A percentile compares a stretch with the other conserved stretches of the same genome.
Evolutionary conservation across 1,140 invertebrate species (phyloP).

Genomic region (Gonioctena quinquepunctata): DNA sequence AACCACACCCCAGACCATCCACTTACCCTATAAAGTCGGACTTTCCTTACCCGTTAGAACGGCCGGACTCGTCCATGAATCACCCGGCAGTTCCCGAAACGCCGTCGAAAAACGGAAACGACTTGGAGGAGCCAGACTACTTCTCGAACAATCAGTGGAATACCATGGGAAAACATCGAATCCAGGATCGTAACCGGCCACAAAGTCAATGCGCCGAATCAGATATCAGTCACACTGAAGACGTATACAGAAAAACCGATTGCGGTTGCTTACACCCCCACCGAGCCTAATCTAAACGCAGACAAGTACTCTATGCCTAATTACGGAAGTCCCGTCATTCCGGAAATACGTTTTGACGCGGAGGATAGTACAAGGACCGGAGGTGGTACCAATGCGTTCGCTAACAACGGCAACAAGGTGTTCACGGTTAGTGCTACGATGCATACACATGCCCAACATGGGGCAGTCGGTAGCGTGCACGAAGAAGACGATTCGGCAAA

Average conservation of each 20-base stretch:
- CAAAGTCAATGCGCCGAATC: slow-evolving; percentile 36
- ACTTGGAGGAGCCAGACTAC: slow-evolving; percentile 22
- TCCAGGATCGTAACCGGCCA: slow-evolving; percentile 37
- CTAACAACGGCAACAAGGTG: not conserved
- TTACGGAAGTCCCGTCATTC: slow-evolving; percentile 55
- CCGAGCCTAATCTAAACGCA: slow-evolving; percentile 49
- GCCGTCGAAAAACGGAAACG: slow-evolving; percentile 40
- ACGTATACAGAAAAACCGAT: slow-evolving; percentile 58
- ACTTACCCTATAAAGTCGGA: slow-evolving; percentile 58
- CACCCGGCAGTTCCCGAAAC: slow-evolving; percentile 49
- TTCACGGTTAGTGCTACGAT: slow-evolving; percentile 52
- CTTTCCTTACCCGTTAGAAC: slow-evolving; percentile 66
- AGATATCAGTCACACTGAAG: slow-evolving; percentile 51
- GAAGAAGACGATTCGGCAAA: slow-evolving; percentile 22
- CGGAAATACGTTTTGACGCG: slow-evolving; percentile 50
- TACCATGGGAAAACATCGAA: slow-evolving; percentile 43
- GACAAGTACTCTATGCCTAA: slow-evolving; percentile 53
- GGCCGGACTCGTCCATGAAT: slow-evolving; percentile 56
- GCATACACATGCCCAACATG: slow-evolving; percentile 46
- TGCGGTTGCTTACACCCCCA: slow-evolving; percentile 61
- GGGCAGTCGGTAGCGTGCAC: not conserved
- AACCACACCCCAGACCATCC: slow-evolving; percentile 55
- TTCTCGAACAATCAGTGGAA: slow-evolving; percentile 53
- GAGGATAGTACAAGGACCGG: slow-evolving; percentile 28
- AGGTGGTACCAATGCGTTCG: slow-evolving; percentile 16